Base-by-base conservation (phyloP, 2,113 vertebrate genomes). In the Triplophysa rosa region DNA sequence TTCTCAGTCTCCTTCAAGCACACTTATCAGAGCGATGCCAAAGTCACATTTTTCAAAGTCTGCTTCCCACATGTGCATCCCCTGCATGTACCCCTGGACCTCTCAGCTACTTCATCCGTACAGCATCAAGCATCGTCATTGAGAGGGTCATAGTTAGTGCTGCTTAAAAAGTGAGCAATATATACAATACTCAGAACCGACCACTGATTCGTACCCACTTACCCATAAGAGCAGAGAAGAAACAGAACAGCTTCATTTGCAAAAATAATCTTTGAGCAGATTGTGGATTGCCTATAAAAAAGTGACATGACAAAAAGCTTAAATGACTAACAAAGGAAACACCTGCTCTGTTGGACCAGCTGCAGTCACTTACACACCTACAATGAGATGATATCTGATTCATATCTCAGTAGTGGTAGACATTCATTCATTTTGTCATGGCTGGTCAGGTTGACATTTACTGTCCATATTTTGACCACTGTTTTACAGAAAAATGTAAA, bases 31-130 rank as follows among this genome's bases (percentile, higher is more conserved):
- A 86, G 83, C 80, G 74, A 71, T 77, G 73, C 69, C 24, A 78
- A 72, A 83, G 80, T 82, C 80, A 52, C 80, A 45, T 56, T 79
- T 79, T 82, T 83, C 76, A 78, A 70, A 81, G 70, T 81, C 71
- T 76, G 83, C 83, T 76, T 81, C 79, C 83, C 78, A 84, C 85
- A 74, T 63, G 71, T 19, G 52, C 7, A 8, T 13, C 71, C 62
- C 77, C 64, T 68, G 56, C 74, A 70, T 79, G 75, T 56, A 69
- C 61, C 67, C 49, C 63, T 83, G 62, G 61, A 82, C 74, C 78
- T 78, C 54, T 54, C 66, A 47, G 58, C 74, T 82, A 75, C 73
- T 72, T 80, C 81, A 71, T 84, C 70, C 80, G 42, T 67, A 64
- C 61, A 63, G 65, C 62, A 79, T 86, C 81, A 83, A 79, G 73